Evolutionary conservation across 23 tunicate species (phyloP), one percentile per base, ranked within the genome.

Genomic region (Oikopleura dioica): DNA sequence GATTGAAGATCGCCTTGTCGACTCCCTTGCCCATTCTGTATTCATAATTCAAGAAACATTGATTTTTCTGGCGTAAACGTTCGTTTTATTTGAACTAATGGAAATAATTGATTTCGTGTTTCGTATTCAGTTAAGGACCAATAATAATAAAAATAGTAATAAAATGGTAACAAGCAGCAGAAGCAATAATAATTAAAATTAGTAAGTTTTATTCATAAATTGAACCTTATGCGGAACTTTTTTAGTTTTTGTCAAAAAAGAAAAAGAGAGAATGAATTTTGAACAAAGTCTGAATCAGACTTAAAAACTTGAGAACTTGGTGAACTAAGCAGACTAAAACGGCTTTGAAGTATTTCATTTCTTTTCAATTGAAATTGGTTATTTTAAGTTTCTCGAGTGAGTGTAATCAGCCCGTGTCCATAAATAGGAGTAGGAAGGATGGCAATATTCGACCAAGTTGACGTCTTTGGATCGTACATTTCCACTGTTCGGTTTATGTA

Each of bases 401-500:
- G 85, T 69, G 89, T 89, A 50, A 89, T 88, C n/a, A 89, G 82
- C 36, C 96, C 96, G 36, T 84, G 89, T 35, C 85, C 89, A 69
- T 89, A 89, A 1, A 89, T 89, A 2, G 96, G 96, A 29, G 80
- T 84, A 36, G 82, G 89, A 29, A 89, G 59, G 23, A 85, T 89
- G 37, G 83, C 81, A n/a, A 82, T 78, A 1, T 84, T 85, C 21
- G 76, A 81, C 96, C 96, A 89, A 0, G 78, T 59, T 58, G 84
- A 89, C 35, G 75, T 84, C 4, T 59, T 35, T 16, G 72, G 82
- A 35, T 89, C 96, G 84, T 89, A 89, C 37, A 84, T 35, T 82
- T 89, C 96, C 9, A 89, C 85, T 5, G 96, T 84, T n/a, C 96
- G 89, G 68, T 89, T 89, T 37, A 89, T 82, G 78, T 79, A 84